Percentiles rank a stretch among this genome's conserved stretches.
phyloP scores from a whole-genome alignment of 2,113 vertebrate genomes.

The Perca flavescens region DNA sequence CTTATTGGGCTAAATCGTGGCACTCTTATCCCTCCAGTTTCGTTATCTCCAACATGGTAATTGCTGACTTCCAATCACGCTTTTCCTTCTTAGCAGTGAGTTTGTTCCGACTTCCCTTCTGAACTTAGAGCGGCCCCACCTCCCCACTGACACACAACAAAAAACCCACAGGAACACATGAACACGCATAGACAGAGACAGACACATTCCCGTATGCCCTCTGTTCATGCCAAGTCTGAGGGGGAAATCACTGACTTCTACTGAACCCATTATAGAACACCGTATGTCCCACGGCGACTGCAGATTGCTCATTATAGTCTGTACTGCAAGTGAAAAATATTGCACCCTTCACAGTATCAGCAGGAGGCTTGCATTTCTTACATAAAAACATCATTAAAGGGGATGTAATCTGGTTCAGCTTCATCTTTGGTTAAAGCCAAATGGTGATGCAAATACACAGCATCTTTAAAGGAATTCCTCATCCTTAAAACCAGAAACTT shows the following conservation, averaged over 20 bases:
- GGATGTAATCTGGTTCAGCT: constrained; percentile 15
- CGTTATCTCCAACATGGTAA: constrained; percentile 78
- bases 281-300: not conserved
- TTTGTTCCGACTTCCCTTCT: constrained; percentile 52
- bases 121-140: constrained; percentile 26
- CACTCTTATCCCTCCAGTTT: constrained; percentile 73
- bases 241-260: constrained; percentile 32
- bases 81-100: constrained; percentile 50
- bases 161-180: constrained; percentile 41
- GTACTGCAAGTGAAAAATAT: constrained; percentile 12
- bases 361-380: not conserved
- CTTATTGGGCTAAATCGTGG: constrained; percentile 74
- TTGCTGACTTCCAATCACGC: constrained; percentile 84
- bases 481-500: constrained; percentile 5
- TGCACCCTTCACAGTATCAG: not conserved
- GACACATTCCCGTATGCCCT: constrained; percentile 37
- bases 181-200: constrained; percentile 28
- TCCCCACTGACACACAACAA: constrained; percentile 39
- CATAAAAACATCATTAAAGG: constrained; percentile 13
- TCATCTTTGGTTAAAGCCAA: constrained; percentile 1
- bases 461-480: constrained; percentile 9
- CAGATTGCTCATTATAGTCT: constrained; percentile 27
- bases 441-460: not conserved
- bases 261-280: constrained; percentile 33
- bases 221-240: constrained; percentile 38